Percentiles rank a stretch among this genome's conserved stretches.
Evolutionary conservation across 2,113 vertebrate species (phyloP).

Genomic region (Oncorhynchus masou): DNA sequence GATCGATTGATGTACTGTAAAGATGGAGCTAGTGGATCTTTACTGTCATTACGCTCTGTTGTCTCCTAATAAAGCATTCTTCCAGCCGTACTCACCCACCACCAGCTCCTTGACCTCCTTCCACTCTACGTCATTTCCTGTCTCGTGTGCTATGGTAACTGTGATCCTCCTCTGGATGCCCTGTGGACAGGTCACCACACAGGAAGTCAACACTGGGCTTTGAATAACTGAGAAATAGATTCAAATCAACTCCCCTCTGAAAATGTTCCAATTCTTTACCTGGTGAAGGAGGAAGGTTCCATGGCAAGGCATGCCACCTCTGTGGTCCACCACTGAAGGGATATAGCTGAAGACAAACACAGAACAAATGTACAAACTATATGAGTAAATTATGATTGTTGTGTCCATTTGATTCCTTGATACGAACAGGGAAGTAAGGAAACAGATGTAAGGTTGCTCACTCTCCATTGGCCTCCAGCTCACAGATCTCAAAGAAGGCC

Average conservation of each 20-base stretch:
- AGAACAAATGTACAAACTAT: neutral
- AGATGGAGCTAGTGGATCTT: neutral
- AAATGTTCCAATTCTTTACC: neutral
- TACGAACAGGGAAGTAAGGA: neutral
- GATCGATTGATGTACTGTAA: no score
- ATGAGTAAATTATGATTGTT: neutral
- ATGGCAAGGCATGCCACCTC: conserved; percentile 91
- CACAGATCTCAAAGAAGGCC: conserved; percentile 97
- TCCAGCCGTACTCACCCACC: conserved; percentile 82
- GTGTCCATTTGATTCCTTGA: no score
- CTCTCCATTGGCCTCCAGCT: conserved; percentile 98
- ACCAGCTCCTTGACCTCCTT: conserved; percentile 97
- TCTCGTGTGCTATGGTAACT: conserved; percentile 91
- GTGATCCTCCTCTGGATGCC: conserved; percentile 97
- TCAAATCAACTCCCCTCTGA: neutral
- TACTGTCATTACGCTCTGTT: neutral
- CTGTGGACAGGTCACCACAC: conserved; percentile 62
- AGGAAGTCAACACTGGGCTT: neutral
- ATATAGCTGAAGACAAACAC: conserved; percentile 82
- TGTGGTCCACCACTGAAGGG: conserved; percentile 94
- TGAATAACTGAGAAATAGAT: neutral
- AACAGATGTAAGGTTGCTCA: conserved; percentile 69
- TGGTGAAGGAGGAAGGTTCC: conserved; percentile 82
- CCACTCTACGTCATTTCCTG: conserved; percentile 89
- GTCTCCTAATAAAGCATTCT: neutral